Evolutionary conservation across 2,113 vertebrate species (phyloP).

Genomic region (Nettapus auritus): DNA sequence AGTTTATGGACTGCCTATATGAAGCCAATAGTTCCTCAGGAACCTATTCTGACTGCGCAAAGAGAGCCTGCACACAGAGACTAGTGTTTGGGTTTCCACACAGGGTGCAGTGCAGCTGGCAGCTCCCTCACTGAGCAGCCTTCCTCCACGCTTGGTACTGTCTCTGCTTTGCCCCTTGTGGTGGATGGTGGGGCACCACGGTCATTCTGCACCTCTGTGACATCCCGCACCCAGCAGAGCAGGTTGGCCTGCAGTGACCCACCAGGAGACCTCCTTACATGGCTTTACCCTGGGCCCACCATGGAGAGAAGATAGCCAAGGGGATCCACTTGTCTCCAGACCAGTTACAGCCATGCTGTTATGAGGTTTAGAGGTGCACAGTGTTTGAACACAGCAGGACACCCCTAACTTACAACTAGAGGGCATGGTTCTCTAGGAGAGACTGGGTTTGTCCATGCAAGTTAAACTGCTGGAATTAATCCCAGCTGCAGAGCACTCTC

Average conservation of each 20-base stretch:
- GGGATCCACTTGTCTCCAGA: not conserved
- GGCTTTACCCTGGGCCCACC: not conserved
- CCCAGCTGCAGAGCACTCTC: not conserved
- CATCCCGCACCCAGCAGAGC: not conserved
- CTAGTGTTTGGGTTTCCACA: fast-evolving
- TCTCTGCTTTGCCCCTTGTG: not conserved
- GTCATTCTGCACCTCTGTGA: not conserved
- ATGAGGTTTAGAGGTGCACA: not conserved
- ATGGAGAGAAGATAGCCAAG: not conserved
- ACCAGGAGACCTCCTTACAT: not conserved
- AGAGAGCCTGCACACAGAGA: not conserved
- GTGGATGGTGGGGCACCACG: not conserved
- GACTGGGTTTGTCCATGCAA: not conserved
- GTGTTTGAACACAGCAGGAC: not conserved
- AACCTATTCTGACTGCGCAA: not conserved
- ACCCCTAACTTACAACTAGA: fast-evolving
- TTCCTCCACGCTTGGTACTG: not conserved
- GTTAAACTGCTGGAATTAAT: not conserved
- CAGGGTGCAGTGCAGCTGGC: not conserved
- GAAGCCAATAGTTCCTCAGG: not conserved
- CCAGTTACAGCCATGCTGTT: not conserved
- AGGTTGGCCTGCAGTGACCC: fast-evolving
- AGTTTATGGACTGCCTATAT: not conserved
- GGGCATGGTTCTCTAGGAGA: fast-evolving
- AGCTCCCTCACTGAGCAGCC: not conserved